Evolutionary conservation across 2,113 vertebrate genomes (phyloP).

Genomic region (Zosterops japonicus): DNA sequence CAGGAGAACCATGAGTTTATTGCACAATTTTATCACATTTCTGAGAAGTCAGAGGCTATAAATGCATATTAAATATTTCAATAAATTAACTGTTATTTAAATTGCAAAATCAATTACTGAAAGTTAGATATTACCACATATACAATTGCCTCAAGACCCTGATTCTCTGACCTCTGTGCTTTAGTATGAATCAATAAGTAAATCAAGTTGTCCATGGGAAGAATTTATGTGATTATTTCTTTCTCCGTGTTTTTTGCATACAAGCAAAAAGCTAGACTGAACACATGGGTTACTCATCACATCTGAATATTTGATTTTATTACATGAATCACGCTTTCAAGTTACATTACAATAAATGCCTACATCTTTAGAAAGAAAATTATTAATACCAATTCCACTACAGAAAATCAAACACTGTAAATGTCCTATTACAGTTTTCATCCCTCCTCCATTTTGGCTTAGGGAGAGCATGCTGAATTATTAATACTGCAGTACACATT

Average conservation of each 20-base stretch:
- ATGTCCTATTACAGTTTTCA: not conserved
- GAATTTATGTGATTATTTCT: not conserved
- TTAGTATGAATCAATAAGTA: not conserved
- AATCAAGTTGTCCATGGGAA: not conserved
- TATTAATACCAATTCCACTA: not conserved
- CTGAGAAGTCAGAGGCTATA: not conserved
- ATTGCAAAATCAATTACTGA: not conserved
- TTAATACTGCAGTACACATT: not conserved
- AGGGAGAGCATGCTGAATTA: not conserved
- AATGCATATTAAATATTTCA: not conserved
- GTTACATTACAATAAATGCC: not conserved
- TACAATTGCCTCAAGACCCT: fast-evolving
- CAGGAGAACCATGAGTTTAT: not conserved
- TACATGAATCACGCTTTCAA: not conserved
- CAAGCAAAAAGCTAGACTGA: not conserved
- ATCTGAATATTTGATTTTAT: not conserved
- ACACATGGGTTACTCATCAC: not conserved
- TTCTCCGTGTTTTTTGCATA: not conserved
- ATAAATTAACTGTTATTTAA: not conserved
- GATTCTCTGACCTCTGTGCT: not conserved
- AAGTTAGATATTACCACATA: not conserved
- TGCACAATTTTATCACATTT: not conserved
- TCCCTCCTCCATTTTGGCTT: not conserved
- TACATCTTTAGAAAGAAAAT: not conserved
- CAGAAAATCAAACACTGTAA: not conserved